Evolutionary conservation across 2,113 vertebrate genomes (phyloP), one percentile per base, ranked within the genome.

Genomic region (Antigone vipio): DNA sequence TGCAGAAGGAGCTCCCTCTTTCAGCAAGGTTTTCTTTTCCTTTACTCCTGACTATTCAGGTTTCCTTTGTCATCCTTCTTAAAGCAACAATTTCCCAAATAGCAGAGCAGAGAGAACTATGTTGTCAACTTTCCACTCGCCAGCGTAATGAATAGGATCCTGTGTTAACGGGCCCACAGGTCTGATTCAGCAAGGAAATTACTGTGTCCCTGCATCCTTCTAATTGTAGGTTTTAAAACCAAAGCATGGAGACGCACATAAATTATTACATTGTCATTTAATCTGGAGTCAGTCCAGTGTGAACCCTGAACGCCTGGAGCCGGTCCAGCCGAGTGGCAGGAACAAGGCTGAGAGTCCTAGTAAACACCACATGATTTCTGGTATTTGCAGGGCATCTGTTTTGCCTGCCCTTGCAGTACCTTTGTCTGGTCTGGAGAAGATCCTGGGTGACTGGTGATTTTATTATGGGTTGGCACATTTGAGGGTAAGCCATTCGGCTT

Each of bases 291-390:
- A 84, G 60, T 94, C 97, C 95, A 94, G 91, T 44, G 67, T 40
- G 84, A 82, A 34, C 89, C 85, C 79, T 78, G 77, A 77, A 52
- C 3, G 47, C 88, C 92, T 97, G 74, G 91, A 91, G 68, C 42
- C 9, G 89, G 15, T 40, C 94, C 96, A 96, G 73, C 45, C 1
- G 13, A 56, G 59, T 59, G 47, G 85, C 94, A 93, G 67, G 63
- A 89, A 16, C 84, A 86, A 79, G 69, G 50, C 69, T 71, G 62
- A 45, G 89, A 73, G 89, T 84, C 94, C 72, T 72, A 82, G 93
- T 89, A 81, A 97, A 91, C 77, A 95, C 85, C 97, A 63, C 35
- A 92, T 88, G 82, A 88, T 93, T 94, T 92, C 96, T 96, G 95
- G 92, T 92, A 92, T 97, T 85, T 63, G 69, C 85, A 95, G 94